Percentiles rank a stretch among this genome's conserved stretches.
Evolutionary conservation across 92 coral and sea anemone genomes (phyloP).

Genomic region (Anthopleura xanthogrammica): DNA sequence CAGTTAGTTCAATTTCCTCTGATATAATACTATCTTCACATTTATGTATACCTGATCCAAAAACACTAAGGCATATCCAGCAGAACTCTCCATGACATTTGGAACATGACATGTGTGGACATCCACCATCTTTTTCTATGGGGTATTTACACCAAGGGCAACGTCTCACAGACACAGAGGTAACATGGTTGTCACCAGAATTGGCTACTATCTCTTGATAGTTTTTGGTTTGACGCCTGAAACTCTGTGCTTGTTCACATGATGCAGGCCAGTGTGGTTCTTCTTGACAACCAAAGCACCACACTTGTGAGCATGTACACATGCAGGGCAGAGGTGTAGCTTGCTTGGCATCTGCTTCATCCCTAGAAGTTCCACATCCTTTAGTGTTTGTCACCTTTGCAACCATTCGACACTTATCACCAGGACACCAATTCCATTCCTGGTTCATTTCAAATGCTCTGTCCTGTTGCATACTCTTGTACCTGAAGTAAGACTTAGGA

Average conservation of each 20-base stretch:
- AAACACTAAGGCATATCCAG: constrained; percentile 61
- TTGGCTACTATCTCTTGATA: constrained; percentile 32
- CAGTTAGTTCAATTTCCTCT: constrained; percentile 67
- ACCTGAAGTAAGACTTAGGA: constrained; percentile 33
- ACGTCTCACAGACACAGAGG: constrained; percentile 57
- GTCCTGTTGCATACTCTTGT: constrained; percentile 25
- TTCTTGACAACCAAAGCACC: constrained; percentile 72
- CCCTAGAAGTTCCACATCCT: neutral
- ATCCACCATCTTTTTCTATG: constrained; percentile 65
- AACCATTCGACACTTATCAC: constrained; percentile 49
- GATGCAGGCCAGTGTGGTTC: constrained; percentile 86
- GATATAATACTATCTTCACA: constrained; percentile 10
- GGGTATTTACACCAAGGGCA: constrained; percentile 72
- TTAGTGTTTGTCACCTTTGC: constrained; percentile 23
- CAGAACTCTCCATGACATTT: constrained; percentile 65
- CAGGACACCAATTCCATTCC: constrained; percentile 65
- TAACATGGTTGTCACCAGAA: constrained; percentile 39
- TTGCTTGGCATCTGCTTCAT: neutral
- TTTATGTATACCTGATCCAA: constrained; percentile 35
- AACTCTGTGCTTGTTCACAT: constrained; percentile 50
- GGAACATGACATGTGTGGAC: constrained; percentile 62
- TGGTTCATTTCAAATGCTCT: constrained; percentile 47
- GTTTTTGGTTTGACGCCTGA: constrained; percentile 43
- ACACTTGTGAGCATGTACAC: constrained; percentile 53
- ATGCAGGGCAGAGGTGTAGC: constrained; percentile 34